Percentiles rank a stretch among this genome's conserved stretches.
Evolutionary conservation across 2,113 vertebrate genomes (phyloP).

Genomic region (Sander vitreus): DNA sequence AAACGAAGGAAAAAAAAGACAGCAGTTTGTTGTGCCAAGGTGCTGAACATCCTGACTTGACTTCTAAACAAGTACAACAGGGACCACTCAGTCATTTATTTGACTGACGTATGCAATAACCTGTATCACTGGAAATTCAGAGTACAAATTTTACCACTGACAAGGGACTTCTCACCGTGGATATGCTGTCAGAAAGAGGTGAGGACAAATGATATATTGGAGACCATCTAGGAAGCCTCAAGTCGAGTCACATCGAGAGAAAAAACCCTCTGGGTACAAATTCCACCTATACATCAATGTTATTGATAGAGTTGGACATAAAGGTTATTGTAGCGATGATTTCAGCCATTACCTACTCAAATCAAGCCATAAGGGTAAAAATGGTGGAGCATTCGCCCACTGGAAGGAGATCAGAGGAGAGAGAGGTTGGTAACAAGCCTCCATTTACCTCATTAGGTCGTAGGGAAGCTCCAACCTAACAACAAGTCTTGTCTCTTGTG

Average conservation of each 20-base stretch:
- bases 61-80: not conserved
- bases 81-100: constrained; percentile 31
- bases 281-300: constrained; percentile 40
- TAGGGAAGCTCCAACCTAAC: constrained; percentile 66
- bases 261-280: not conserved
- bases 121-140: constrained; percentile 30
- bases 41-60: not conserved
- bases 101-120: constrained; percentile 61
- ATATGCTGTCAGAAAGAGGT: constrained; percentile 32
- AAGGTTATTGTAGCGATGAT: constrained; percentile 53
- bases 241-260: constrained; percentile 7
- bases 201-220: constrained; percentile 41
- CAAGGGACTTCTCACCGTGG: constrained; percentile 28
- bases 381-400: constrained; percentile 12
- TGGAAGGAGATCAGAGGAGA: constrained; percentile 40
- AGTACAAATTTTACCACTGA: constrained; percentile 21
- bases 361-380: constrained; percentile 44
- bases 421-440: constrained; percentile 65
- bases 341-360: constrained; percentile 49
- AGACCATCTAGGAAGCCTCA: constrained; percentile 12
- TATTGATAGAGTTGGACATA: constrained; percentile 51
- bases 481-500: constrained; percentile 73
- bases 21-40: not conserved
- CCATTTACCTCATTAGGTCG: constrained; percentile 75
- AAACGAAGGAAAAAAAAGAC: not conserved